Evolutionary conservation across 2,888 invertebrate species (phyloP).

Genomic region (Strigamia transsilvanica): DNA sequence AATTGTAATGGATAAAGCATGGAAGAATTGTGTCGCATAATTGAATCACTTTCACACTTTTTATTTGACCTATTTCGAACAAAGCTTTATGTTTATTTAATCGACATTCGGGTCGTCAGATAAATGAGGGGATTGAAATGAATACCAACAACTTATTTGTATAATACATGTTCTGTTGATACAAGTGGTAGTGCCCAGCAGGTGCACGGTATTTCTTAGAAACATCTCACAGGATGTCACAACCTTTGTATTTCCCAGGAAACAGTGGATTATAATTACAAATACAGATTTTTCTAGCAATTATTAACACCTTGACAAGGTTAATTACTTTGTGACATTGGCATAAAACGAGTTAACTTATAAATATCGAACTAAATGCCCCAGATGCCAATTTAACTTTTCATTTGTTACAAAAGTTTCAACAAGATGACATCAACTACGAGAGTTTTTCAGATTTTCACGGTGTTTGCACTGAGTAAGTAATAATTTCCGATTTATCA

Average conservation of each 20-base stretch:
- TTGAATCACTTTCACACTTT: neutral
- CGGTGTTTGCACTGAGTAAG: neutral
- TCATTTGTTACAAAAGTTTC: neutral
- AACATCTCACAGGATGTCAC: neutral
- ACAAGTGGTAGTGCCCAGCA: neutral
- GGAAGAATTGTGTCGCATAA: neutral
- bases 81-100: constrained; percentile 10
- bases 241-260: neutral
- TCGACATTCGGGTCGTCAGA: neutral
- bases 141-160: neutral
- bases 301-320: constrained; percentile 19
- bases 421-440: neutral
- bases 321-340: constrained; percentile 28
- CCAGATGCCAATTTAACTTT: neutral
- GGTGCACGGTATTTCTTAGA: neutral
- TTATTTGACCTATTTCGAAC: constrained; percentile 5
- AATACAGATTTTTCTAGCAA: neutral
- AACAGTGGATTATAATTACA: constrained; percentile 4
- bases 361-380: neutral
- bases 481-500: neutral
- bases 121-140: neutral
- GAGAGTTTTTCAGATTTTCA: neutral
- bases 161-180: neutral
- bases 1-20: neutral
- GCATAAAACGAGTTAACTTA: neutral